Evolutionary conservation across 1,140 invertebrate species (phyloP).

Genomic region (Pogonognathellus flavescens): DNA sequence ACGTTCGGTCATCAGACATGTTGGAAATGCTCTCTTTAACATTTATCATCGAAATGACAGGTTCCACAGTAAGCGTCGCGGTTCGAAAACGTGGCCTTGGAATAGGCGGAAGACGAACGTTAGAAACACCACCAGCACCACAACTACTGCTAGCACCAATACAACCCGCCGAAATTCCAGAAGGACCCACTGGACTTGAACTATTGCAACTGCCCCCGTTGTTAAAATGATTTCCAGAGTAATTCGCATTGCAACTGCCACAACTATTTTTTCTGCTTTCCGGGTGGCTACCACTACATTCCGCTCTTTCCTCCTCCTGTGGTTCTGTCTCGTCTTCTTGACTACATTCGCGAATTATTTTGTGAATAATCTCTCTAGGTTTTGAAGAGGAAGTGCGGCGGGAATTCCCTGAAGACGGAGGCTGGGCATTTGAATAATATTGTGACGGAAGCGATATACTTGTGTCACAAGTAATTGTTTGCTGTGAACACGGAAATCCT

Average conservation of each 20-base stretch:
- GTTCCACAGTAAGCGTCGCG: constrained; percentile 51
- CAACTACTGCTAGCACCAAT: not conserved
- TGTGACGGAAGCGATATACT: not conserved
- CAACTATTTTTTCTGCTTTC: constrained; percentile 36
- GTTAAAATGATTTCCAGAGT: constrained; percentile 17
- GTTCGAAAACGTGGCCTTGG: constrained; percentile 13
- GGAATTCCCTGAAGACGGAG: not conserved
- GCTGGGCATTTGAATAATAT: not conserved
- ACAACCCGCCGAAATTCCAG: not conserved
- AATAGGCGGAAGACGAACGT: not conserved
- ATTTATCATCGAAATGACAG: constrained; percentile 52
- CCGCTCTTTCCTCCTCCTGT: not conserved
- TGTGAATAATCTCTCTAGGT: constrained; percentile 61
- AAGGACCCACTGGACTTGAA: not conserved
- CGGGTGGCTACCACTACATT: not conserved
- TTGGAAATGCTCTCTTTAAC: constrained; percentile 42
- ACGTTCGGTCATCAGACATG: constrained; percentile 50
- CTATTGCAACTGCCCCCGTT: not conserved
- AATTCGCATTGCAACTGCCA: constrained; percentile 9
- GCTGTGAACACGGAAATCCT: constrained; percentile 27
- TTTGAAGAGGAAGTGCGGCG: constrained; percentile 8
- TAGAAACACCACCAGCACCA: not conserved
- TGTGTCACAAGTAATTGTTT: constrained; percentile 1
- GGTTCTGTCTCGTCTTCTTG: constrained; percentile 44
- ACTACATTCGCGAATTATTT: constrained; percentile 54